Base-by-base conservation (phyloP, 2,113 vertebrate species). In the Siniperca chuatsi region DNA sequence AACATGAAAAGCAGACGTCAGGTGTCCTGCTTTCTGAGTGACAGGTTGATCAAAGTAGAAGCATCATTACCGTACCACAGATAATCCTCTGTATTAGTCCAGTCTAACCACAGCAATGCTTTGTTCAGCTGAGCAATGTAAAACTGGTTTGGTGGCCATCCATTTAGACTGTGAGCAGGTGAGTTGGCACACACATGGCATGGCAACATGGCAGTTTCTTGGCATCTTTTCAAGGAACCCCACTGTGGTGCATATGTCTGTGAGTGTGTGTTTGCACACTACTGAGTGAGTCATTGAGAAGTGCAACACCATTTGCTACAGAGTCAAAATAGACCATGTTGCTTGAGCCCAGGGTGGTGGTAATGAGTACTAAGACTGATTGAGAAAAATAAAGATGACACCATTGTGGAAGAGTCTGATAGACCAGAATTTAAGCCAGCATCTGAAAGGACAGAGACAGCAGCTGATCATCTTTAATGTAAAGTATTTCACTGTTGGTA, bases 381-480 rank as follows among this genome's bases (percentile, higher is more conserved):
- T 86, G n/a, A 76, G 70, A 66, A 75, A 90, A 87, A 79, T 90
- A 77, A 88, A 86, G 52, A 81, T 86, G 82, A 80, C 72, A 21
- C 52, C 58, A 48, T 35, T 57, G 48, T 69, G 29, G 37, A 90
- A 55, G 60, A 74, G 71, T 68, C 61, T 74, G 72, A 74, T 25
- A 54, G 71, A 73, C 37, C 5, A 40, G 62, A 74, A 77, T 54
- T 2, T 62, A 57, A 75, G 64, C 35, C 73, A 79, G 3, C 25
- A 57, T 58, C 54, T 76, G 66, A 80, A 58, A 71, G 69, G 37
- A 79, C 55, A 67, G 68, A 84, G 73, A 86, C 48, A 81, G 79
- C 90, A 88, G 84, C 75, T 92, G 83, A 92, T 87, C 75, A 68
- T 78, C 66, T 90, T 82, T 85, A 90, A 93, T 92, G 16, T 84